Evolutionary conservation across 92 coral and sea anemone genomes (phyloP), one percentile per base, ranked within the genome.

Genomic region (Bergia puertoricense): DNA sequence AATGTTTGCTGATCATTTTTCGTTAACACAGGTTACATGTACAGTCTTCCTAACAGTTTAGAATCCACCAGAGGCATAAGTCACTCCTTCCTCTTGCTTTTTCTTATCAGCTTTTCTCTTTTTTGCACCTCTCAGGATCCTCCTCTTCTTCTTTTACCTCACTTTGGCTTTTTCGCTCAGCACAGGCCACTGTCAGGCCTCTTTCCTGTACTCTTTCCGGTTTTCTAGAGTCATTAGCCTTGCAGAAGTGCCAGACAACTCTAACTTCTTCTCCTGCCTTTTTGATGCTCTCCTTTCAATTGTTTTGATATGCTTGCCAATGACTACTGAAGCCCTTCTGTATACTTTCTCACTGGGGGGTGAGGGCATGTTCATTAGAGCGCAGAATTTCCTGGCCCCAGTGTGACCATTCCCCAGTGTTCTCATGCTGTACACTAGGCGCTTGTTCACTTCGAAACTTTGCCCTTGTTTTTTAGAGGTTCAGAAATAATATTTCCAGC

Each of bases 301-400:
- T 37, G 86, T 5, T 71, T 85, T 79, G 46, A 88, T 71, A 66
- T 89, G 86, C 56, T 73, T 72, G 59, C 85, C 51, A 16, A 89
- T 43, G 38, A 78, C 90, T 81, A 36, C 79, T 22, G 85, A 85
- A 82, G 76, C 56, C 62, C n/a, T 80, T 6, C 69, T 76, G 88
- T 92, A 86, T 43, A 85, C 85, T 36, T 68, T 91, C 4, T 48
- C 69, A 48, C 54, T 75, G 42, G 88, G 85, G 54, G 91, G 91
- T 30, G 94, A 89, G 76, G 91, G 91, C 94, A 91, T 89, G 44
- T 91, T 91, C 91, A 91, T 89, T 11, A 90, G 43, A 36, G 81
- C 48, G 50, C 90, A 86, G 73, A 86, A 86, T 46, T 81, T 77
- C 80, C 74, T 91, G 48, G 88, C 90, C 15, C 82, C 40, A 62